Evolutionary conservation across 2,888 invertebrate genomes (phyloP).

Genomic region (Zhengitettix transpicula): DNA sequence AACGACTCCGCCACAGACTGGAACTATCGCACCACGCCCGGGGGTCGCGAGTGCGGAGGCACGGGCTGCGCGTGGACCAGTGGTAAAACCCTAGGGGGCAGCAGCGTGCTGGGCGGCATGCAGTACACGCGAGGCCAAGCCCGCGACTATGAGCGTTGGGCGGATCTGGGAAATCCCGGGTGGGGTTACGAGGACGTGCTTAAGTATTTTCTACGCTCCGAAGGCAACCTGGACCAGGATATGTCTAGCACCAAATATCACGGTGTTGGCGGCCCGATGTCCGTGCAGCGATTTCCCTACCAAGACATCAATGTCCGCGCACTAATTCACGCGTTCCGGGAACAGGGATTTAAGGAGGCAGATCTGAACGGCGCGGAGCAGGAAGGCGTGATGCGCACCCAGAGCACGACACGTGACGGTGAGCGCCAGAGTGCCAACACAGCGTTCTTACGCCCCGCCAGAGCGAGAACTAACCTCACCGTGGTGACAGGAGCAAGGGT

Average conservation of each 20-base stretch:
- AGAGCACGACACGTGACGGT: constrained; percentile 17
- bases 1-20: constrained; percentile 17
- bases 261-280: constrained; percentile 20
- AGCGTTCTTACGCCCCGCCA: constrained; percentile 29
- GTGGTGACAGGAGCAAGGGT: constrained; percentile 30
- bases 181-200: constrained; percentile 9
- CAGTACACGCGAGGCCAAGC: constrained; percentile 22
- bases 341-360: constrained; percentile 21
- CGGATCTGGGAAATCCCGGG: constrained; percentile 16
- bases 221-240: constrained; percentile 6
- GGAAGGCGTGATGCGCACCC: constrained; percentile 18
- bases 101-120: constrained; percentile 31
- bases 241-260: constrained; percentile 5
- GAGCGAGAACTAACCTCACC: constrained; percentile 5
- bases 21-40: constrained; percentile 15
- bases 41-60: constrained; percentile 4
- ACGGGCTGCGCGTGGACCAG: constrained; percentile 19
- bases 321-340: constrained; percentile 23
- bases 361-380: constrained; percentile 20
- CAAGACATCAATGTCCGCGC: constrained; percentile 23
- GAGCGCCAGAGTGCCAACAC: constrained; percentile 29
- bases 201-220: constrained; percentile 9
- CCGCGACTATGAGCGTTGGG: constrained; percentile 27
- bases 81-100: constrained; percentile 28
- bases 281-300: constrained; percentile 25